These are phyloP conservation scores for Zosterops borbonicus DNA, from an alignment of 2,113 vertebrate species.

Conservation along the genomic window DNA sequence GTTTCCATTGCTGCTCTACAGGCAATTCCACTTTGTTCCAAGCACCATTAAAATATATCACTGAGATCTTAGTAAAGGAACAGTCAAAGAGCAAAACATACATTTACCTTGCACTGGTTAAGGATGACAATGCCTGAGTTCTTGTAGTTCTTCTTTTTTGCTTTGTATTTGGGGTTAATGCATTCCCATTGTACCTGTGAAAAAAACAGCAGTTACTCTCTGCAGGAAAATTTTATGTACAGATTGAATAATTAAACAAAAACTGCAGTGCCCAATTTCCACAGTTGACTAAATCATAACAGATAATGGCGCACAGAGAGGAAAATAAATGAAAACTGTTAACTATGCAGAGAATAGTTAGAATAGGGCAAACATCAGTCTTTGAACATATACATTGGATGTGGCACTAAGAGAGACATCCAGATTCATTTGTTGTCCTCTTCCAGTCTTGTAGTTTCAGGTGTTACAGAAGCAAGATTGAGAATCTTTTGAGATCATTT, in stretches of 20 bases:
- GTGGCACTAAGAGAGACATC: neutral
- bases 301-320: neutral
- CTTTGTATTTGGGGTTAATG: conserved; percentile 94
- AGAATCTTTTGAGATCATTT: neutral
- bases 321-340: neutral
- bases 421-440: neutral
- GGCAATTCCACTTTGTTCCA: neutral
- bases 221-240: neutral
- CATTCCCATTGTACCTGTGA: conserved; percentile 95
- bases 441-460: neutral
- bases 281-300: neutral
- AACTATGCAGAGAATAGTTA: neutral
- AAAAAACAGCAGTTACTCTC: neutral
- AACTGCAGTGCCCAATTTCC: neutral
- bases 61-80: neutral
- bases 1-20: neutral
- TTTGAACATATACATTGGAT: neutral
- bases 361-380: neutral
- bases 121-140: conserved; percentile 97
- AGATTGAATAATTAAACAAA: neutral
- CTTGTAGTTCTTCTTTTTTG: conserved; percentile 98
- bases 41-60: neutral
- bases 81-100: neutral
- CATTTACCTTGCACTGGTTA: conserved; percentile 93
- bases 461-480: neutral